A percentile compares a stretch with the other conserved stretches of the same genome.
Evolutionary conservation across 2,113 vertebrate genomes (phyloP).

Genomic region (Dendropsophus ebraccatus): DNA sequence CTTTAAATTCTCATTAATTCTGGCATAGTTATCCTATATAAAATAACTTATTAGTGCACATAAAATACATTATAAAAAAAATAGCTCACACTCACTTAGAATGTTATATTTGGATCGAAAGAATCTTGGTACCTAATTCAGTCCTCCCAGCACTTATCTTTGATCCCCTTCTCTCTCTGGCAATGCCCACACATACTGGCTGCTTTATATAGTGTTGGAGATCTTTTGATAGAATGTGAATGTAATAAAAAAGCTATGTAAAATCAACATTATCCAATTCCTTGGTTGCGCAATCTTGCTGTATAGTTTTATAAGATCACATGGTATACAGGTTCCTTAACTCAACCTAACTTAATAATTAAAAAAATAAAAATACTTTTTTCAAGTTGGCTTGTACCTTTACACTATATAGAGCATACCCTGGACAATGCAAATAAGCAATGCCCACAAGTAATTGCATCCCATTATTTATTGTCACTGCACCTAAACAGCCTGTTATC

Average conservation of each 20-base stretch:
- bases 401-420: no score
- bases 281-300: constrained; percentile 12
- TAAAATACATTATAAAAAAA: background rate
- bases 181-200: constrained; percentile 12
- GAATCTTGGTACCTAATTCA: background rate
- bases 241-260: background rate
- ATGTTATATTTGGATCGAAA: constrained; percentile 6
- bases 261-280: constrained; percentile 1
- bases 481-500: no score
- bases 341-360: background rate
- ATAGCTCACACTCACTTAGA: background rate
- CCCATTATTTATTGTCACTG: no score
- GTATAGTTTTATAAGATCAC: background rate
- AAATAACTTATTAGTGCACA: background rate
- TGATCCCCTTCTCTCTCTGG: background rate
- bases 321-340: background rate
- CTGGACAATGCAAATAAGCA: no score
- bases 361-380: no score
- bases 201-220: constrained; percentile 2
- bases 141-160: background rate
- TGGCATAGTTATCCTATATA: background rate
- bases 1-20: background rate
- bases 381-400: no score
- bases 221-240: constrained; percentile 19
- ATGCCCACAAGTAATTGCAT: no score